Base-by-base conservation (phyloP, 2,888 invertebrate species). In the Leptarthrus brevirostris region DNA sequence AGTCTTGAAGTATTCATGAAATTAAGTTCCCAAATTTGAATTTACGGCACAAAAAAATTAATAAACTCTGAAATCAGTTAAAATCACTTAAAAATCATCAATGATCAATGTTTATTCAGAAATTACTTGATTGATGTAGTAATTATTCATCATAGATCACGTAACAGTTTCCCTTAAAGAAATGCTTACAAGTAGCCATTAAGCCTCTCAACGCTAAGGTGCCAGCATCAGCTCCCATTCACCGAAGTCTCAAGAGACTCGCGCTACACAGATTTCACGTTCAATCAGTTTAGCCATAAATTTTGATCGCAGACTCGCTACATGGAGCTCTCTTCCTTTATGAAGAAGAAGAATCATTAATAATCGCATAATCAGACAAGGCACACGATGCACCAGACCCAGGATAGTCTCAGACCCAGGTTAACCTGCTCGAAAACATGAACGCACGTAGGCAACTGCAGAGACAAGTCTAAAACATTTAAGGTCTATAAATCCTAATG, bases 311-410 rank as follows among this genome's bases (percentile, higher is more conserved):
- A 77, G 77, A 77, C 77, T 74, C 73, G 72, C 73, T 76, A 78
- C 78, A 78, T 78, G 78, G 75, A 77, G 74, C 56, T 56, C 44
- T 69, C 66, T 69, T 47, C 53, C 58, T 61, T 72, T 61, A 58
- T 70, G 44, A 64, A 53, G 53, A 64, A 75, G 74, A 74, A 75
- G 74, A 76, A 75, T 77, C 78, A 79, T 79, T 79, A 78, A 79
- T 79, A 79, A 79, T 79, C 79, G 77, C 78, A 78, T 78, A 79
- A 78, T 78, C 79, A 78, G 78, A 79, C 79, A 79, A 78, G 79
- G 77, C 78, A 77, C 76, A 78, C 75, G 72, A 76, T 75, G 76
- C 76, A 77, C 75, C 76, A 76, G 74, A 75, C 52, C 44, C 75
- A 71, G 53, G 74, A 77, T 75, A 77, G 66, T 54, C 75, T 12